These are phyloP conservation scores for Tetranychus piercei DNA, from an alignment of 2,888 invertebrate genomes.

Conservation along the genomic window DNA sequence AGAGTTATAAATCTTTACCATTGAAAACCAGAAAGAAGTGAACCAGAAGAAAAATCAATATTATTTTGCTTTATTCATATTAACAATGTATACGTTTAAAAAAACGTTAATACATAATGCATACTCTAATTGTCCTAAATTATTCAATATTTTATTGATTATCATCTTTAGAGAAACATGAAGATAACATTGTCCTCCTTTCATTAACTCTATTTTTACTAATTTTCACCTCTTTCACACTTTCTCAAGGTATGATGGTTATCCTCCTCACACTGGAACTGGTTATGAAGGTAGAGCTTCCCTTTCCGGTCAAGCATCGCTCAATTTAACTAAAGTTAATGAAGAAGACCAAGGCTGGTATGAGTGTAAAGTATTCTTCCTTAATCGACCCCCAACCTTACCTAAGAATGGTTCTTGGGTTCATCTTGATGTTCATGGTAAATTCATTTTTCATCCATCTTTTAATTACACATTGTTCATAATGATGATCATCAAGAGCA, in stretches of 20 bases:
- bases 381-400: slow-evolving; percentile 46
- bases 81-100: no score
- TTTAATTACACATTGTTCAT: neutral
- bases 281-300: slow-evolving; percentile 81
- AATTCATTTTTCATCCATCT: slow-evolving; percentile 9
- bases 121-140: no score
- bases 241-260: slow-evolving; percentile 55
- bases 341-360: slow-evolving; percentile 96
- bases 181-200: no score
- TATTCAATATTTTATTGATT: no score
- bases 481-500: neutral
- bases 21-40: no score
- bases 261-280: slow-evolving; percentile 85
- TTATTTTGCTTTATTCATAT: no score
- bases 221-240: neutral
- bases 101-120: no score
- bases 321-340: slow-evolving; percentile 81
- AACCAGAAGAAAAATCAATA: no score
- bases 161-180: no score
- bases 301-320: slow-evolving; percentile 69
- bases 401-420: slow-evolving; percentile 77
- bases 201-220: neutral
- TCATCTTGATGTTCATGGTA: slow-evolving; percentile 60
- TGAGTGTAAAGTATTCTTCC: slow-evolving; percentile 81
- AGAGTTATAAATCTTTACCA: no score